Conservation (phyloP, 2,797 vertebrate genomes). For the Adelosebastes latens region DNA sequence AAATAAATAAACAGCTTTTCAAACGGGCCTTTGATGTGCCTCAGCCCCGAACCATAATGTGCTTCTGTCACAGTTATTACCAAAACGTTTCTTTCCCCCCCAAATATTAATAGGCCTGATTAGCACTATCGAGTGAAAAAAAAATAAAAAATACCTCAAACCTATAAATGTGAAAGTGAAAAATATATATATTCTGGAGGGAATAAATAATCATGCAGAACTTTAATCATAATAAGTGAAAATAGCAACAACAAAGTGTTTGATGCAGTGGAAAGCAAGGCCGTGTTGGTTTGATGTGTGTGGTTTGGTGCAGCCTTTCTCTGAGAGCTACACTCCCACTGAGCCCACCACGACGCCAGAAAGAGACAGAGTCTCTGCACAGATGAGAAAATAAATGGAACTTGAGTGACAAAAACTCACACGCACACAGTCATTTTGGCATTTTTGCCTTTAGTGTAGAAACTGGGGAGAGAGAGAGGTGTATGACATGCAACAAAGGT, state of each 20-base stretch:
- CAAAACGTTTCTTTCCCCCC: slow-evolving; percentile 22
- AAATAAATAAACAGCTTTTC: slow-evolving; percentile 67
- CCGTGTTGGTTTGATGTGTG: slow-evolving; percentile 25
- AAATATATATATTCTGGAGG: slow-evolving; percentile 27
- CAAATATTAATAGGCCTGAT: slow-evolving; percentile 63
- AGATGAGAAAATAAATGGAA: not conserved
- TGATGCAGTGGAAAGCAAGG: slow-evolving; percentile 47
- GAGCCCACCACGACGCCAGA: not conserved
- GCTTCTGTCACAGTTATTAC: slow-evolving; percentile 48
- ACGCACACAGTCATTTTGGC: too few relatives aligned
- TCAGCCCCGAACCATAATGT: slow-evolving; percentile 42
- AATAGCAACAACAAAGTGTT: slow-evolving; percentile 53
- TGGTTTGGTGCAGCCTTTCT: slow-evolving; percentile 14
- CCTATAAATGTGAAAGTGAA: slow-evolving; percentile 26
- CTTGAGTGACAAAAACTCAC: not conserved
- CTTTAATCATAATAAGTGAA: slow-evolving; percentile 42
- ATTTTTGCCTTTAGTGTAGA: too few relatives aligned
- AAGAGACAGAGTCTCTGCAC: not conserved
- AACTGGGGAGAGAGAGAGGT: too few relatives aligned
- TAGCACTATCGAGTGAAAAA: slow-evolving; percentile 31
- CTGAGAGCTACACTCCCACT: slow-evolving; percentile 2
- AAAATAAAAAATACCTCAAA: not conserved
- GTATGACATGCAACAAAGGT: too few relatives aligned
- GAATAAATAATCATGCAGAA: slow-evolving; percentile 45
- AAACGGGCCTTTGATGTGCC: slow-evolving; percentile 62